These are phyloP conservation scores for Bombus pascuorum DNA, from an alignment of 1,140 invertebrate species.

Conservation along the genomic window DNA sequence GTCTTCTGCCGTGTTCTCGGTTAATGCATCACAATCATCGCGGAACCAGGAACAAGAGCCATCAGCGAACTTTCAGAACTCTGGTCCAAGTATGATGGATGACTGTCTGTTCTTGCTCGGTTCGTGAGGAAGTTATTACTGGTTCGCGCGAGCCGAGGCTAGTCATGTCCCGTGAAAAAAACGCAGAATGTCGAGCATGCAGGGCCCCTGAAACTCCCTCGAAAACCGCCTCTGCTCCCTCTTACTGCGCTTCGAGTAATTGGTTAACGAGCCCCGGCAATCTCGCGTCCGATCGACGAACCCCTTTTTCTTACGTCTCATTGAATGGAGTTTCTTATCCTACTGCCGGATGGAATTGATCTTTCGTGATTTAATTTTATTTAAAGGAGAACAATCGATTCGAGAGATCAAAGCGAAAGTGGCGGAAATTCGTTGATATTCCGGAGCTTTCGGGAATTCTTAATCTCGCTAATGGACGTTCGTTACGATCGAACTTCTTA, in stretches of 20 bases:
- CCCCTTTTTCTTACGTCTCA: conserved; percentile 28
- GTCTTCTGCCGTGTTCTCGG: not conserved
- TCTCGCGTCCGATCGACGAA: conserved; percentile 27
- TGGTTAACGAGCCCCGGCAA: conserved; percentile 60
- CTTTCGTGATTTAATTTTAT: conserved; percentile 9
- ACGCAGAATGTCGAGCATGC: conserved; percentile 60
- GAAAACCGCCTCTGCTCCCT: conserved; percentile 31
- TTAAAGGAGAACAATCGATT: too few relatives aligned
- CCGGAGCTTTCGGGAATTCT: too few relatives aligned
- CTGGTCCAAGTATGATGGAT: conserved; percentile 69
- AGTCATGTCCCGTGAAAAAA: conserved; percentile 34
- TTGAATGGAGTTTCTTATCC: conserved; percentile 34
- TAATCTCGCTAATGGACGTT: too few relatives aligned
- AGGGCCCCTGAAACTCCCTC: conserved; percentile 37
- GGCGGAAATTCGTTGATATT: not conserved
- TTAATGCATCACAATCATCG: conserved; percentile 29
- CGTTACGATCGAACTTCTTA: too few relatives aligned
- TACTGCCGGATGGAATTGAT: not conserved
- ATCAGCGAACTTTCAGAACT: conserved; percentile 63
- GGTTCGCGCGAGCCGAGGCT: conserved; percentile 56
- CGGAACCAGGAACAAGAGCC: conserved; percentile 31
- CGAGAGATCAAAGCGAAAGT: not conserved
- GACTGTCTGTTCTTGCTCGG: conserved; percentile 66
- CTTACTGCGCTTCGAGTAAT: conserved; percentile 51
- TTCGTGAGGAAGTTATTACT: conserved; percentile 73